A percentile compares a stretch with the other conserved stretches of the same genome.
Conservation (phyloP, 2,113 vertebrate genomes). For the Cynocephalus volans region DNA sequence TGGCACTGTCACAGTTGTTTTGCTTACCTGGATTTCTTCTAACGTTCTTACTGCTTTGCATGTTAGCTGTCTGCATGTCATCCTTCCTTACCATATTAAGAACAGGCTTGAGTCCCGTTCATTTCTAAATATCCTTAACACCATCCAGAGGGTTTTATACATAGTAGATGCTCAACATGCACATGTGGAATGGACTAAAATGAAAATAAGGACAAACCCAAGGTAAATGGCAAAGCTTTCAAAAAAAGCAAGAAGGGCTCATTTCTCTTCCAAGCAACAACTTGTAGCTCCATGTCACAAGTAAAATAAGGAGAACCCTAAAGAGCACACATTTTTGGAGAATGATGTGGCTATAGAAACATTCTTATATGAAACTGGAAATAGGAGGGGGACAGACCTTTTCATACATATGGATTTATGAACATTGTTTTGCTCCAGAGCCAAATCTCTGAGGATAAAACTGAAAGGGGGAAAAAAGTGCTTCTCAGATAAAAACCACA, state of each 20-base stretch:
- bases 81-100: neutral
- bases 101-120: neutral
- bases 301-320: neutral
- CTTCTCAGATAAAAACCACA: slow-evolving; percentile 4
- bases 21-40: neutral
- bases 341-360: neutral
- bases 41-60: neutral
- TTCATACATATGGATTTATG: neutral
- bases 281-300: neutral
- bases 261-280: neutral
- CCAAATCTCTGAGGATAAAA: neutral
- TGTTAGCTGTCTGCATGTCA: neutral
- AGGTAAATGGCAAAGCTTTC: neutral
- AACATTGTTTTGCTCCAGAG: neutral
- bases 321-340: neutral
- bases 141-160: neutral
- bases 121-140: neutral
- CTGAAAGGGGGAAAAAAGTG: neutral
- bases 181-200: neutral
- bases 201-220: neutral
- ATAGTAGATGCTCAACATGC: neutral
- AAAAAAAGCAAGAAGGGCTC: neutral
- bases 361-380: slow-evolving; percentile 5
- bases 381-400: neutral
- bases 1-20: neutral